A percentile compares a stretch with the other conserved stretches of the same genome.
Conservation (phyloP, 2,113 vertebrate species). For the Trichomycterus rosablanca region DNA sequence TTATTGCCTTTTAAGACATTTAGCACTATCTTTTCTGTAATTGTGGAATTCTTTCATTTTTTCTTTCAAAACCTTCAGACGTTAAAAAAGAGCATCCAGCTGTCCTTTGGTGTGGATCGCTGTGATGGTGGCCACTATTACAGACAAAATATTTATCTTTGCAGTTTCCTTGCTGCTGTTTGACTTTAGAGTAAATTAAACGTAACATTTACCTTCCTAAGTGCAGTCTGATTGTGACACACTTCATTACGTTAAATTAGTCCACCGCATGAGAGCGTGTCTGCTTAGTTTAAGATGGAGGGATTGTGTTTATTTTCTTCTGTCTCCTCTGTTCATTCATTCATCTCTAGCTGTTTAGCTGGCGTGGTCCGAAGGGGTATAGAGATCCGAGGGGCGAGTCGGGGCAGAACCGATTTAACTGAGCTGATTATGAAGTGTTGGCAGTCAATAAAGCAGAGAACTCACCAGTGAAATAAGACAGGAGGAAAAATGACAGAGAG, state of each 20-base stretch:
- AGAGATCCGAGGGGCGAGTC: too few relatives aligned
- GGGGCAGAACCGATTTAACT: slow-evolving; percentile 86
- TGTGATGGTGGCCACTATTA: slow-evolving; percentile 17
- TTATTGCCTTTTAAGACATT: too few relatives aligned
- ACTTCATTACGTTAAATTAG: slow-evolving; percentile 42
- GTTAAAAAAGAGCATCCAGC: slow-evolving; percentile 7
- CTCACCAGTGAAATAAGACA: slow-evolving; percentile 80
- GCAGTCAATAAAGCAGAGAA: slow-evolving; percentile 90
- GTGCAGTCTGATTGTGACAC: slow-evolving; percentile 47
- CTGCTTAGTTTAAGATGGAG: slow-evolving; percentile 35
- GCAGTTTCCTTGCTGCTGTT: slow-evolving; percentile 39
- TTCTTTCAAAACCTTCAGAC: slow-evolving; percentile 9
- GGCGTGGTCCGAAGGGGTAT: slow-evolving; percentile 24
- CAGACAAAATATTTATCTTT: slow-evolving; percentile 37
- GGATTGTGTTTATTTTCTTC: slow-evolving; percentile 38
- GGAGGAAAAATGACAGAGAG: slow-evolving; percentile 12
- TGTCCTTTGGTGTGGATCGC: slow-evolving; percentile 17
- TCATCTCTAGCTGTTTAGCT: slow-evolving; percentile 22
- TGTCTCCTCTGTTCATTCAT: slow-evolving; percentile 25
- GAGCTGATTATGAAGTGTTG: slow-evolving; percentile 88
- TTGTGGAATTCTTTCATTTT: not conserved
- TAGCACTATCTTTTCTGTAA: too few relatives aligned
- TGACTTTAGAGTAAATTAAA: slow-evolving; percentile 38
- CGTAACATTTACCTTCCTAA: slow-evolving; percentile 30
- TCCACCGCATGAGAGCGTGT: slow-evolving; percentile 2